Evolutionary conservation across 2,113 vertebrate species (phyloP).

Genomic region (Pelmatolapia mariae): DNA sequence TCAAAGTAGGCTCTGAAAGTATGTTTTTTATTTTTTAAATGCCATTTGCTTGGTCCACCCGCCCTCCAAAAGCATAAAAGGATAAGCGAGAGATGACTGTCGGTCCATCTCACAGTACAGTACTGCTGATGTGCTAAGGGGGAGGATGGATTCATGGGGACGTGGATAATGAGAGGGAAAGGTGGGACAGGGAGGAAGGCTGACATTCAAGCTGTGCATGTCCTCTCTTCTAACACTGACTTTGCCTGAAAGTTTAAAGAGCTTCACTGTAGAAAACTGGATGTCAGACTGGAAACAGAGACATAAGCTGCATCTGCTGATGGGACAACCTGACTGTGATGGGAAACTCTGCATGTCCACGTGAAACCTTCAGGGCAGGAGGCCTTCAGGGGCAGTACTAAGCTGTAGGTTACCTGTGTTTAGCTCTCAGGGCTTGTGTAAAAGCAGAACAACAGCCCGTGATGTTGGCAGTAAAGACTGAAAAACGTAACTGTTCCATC

Average conservation of each 20-base stretch:
- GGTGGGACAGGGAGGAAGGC: neutral
- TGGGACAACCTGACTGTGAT: neutral
- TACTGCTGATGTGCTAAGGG: constrained; percentile 21
- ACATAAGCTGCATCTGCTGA: neutral
- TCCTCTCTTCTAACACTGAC: neutral
- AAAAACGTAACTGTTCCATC: neutral
- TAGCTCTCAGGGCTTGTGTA: neutral
- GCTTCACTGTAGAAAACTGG: neutral
- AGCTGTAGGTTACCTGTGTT: neutral
- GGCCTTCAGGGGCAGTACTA: neutral
- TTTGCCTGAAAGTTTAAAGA: neutral
- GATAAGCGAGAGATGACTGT: neutral
- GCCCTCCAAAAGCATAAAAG: neutral
- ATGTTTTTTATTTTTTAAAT: neutral
- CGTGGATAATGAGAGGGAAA: neutral
- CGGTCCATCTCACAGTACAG: constrained; percentile 2
- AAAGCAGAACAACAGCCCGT: neutral
- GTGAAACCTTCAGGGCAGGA: neutral
- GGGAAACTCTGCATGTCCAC: neutral
- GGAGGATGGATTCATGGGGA: neutral
- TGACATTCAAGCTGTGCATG: neutral
- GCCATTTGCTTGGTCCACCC: neutral
- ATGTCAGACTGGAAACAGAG: neutral
- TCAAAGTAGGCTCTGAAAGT: neutral
- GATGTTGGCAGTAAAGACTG: neutral